These are phyloP conservation scores for Spisula subtruncata DNA, from an alignment of 2,888 invertebrate species.

Conservation along the genomic window DNA sequence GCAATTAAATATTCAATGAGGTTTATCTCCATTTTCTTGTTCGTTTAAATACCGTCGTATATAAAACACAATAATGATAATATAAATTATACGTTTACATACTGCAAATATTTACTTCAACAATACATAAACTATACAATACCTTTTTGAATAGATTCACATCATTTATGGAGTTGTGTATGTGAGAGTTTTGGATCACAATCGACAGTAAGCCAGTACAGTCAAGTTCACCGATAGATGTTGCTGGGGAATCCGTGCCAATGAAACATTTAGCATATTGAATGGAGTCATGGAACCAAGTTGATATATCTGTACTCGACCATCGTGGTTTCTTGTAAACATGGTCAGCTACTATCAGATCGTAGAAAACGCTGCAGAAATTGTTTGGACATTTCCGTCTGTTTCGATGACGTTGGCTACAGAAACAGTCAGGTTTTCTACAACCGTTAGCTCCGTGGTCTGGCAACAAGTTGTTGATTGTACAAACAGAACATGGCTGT, in stretches of 20 bases:
- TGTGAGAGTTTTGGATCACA: slow-evolving; percentile 34
- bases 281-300: not conserved
- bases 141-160: not conserved
- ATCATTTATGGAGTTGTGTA: slow-evolving; percentile 16
- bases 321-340: not conserved
- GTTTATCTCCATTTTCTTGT: no score
- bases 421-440: not conserved
- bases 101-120: no score
- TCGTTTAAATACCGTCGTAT: no score
- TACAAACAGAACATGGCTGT: not conserved
- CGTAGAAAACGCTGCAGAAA: not conserved
- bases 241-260: not conserved
- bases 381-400: not conserved
- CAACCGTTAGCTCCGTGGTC: not conserved
- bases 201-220: slow-evolving; percentile 12
- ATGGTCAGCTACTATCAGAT: not conserved
- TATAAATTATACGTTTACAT: no score
- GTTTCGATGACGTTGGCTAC: not conserved
- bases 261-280: not conserved
- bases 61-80: no score
- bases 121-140: no score
- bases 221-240: slow-evolving; percentile 21
- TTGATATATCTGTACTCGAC: not conserved
- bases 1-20: no score
- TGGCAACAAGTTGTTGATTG: not conserved